Evolutionary conservation across 2,888 invertebrate species (phyloP), one percentile per base, ranked within the genome.

Genomic region (Serripes groenlandicus): DNA sequence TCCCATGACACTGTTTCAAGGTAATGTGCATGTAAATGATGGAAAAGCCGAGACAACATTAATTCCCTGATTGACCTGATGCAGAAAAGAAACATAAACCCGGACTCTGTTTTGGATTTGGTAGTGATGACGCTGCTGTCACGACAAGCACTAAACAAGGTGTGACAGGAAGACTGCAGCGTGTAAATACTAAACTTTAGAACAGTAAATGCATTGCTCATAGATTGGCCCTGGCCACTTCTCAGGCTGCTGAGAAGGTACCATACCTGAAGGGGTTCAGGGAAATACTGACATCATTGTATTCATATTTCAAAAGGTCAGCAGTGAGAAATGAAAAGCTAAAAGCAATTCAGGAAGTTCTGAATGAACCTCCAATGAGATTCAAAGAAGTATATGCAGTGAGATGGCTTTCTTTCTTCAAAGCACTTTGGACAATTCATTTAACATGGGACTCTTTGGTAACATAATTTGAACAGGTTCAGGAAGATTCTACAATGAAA

Each of bases 321-420:
- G n/a, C 72, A 15, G 56, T 72, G 1, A 32, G 72, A 58, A 72
- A 56, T 58, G 56, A 56, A 34, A 72, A 72, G 34, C 58, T 72
- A 23, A 58, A 32, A 56, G n/a, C 30, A 56, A 56, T 72, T 58
- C 34, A 70, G 52, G 42, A 42, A 42, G 56, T 56, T 26, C 26
- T 56, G 2, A 2, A 56, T 56, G 56, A 56, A 21, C 56, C n/a
- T 26, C 21, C n/a, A 56, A 15, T 70, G 28, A 56, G 58, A 72
- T 58, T 32, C 35, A 72, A 72, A 23, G 58, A 72, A 58, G 72
- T 72, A n/a, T 35, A 72, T 58, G 56, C 72, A 23, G 72, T 72
- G 9, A 3, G 70, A 15, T 4, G 18, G 70, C 32, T 49, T 9
- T 49, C 52, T 4, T 70, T 70, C 30, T 70, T 23, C 32, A 70